phyloP scores from a whole-genome alignment of 1,140 invertebrate species.

The Pogonognathellus flavescens region DNA sequence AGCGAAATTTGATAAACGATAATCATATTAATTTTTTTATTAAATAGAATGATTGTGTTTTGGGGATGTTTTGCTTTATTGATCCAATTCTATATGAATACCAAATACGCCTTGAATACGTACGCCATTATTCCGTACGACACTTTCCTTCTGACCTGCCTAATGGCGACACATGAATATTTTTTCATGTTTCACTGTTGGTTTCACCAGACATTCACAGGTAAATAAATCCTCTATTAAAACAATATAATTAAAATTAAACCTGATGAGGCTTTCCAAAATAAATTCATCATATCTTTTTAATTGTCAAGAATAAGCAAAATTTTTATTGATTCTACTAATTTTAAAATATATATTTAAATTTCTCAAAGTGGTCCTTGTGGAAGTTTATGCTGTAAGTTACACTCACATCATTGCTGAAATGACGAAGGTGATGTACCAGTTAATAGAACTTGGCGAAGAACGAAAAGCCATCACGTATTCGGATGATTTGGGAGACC shows the following conservation, averaged over 20 bases:
- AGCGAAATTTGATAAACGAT: no score
- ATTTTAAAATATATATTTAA: neutral
- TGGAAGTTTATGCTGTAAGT: constrained; percentile 32
- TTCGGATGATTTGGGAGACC: neutral
- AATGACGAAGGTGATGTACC: constrained; percentile 52
- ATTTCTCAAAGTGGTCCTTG: neutral
- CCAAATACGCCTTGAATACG: constrained; percentile 56
- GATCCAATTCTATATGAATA: constrained; percentile 55
- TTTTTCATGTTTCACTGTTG: constrained; percentile 57
- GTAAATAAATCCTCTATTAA: neutral
- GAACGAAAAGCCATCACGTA: neutral
- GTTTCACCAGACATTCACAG: constrained; percentile 35
- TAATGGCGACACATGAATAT: constrained; percentile 53
- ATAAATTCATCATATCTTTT: no score
- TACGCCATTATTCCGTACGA: constrained; percentile 50
- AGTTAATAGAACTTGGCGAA: constrained; percentile 48
- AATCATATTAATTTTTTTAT: neutral
- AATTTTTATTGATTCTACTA: no score
- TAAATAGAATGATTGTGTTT: constrained; percentile 4
- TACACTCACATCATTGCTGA: constrained; percentile 54
- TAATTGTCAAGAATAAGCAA: no score
- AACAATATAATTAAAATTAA: neutral
- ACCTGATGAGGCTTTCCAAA: no score
- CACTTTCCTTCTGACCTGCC: constrained; percentile 25
- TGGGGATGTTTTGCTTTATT: constrained; percentile 51